Evolutionary conservation across 2,888 invertebrate species (phyloP).

Genomic region (Palloptera scutellata): DNA sequence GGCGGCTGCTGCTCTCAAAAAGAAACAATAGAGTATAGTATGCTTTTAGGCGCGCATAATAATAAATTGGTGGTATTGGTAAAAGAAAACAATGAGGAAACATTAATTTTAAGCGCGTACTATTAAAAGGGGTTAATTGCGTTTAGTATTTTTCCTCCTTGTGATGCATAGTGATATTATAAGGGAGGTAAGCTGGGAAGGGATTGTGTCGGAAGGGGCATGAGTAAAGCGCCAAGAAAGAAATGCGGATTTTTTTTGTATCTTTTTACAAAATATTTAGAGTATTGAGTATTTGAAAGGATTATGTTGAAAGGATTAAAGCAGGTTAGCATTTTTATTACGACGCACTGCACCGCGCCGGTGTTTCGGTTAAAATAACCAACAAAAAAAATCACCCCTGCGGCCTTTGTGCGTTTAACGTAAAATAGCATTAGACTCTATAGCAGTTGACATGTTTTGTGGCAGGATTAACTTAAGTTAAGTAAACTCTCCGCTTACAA

Average conservation of each 20-base stretch:
- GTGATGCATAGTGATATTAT: not conserved
- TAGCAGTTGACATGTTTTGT: slow-evolving; percentile 42
- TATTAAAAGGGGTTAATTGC: slow-evolving; percentile 26
- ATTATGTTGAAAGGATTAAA: slow-evolving; percentile 33
- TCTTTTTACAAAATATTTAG: not conserved
- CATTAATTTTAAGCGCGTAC: not conserved
- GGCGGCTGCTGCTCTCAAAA: slow-evolving; percentile 14
- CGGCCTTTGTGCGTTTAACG: not conserved
- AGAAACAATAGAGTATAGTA: slow-evolving; percentile 6
- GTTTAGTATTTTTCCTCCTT: not conserved
- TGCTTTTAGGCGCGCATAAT: slow-evolving; percentile 18
- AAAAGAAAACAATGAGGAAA: not conserved
- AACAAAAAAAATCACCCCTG: slow-evolving; percentile 19
- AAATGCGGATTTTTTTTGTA: not conserved
- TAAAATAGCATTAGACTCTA: not conserved
- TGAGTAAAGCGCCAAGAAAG: not conserved
- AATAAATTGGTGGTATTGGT: slow-evolving; percentile 30
- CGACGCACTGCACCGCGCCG: not conserved
- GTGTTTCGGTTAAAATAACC: not conserved
- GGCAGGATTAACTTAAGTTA: slow-evolving; percentile 51
- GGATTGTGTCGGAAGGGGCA: not conserved
- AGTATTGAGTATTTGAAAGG: not conserved
- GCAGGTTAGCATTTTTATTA: slow-evolving; percentile 17
- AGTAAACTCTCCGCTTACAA: slow-evolving; percentile 36
- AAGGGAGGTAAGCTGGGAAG: not conserved